These are phyloP conservation scores for Petrocephalus microphthalmus DNA, from an alignment of 2,113 vertebrate genomes.

Conservation along the genomic window DNA sequence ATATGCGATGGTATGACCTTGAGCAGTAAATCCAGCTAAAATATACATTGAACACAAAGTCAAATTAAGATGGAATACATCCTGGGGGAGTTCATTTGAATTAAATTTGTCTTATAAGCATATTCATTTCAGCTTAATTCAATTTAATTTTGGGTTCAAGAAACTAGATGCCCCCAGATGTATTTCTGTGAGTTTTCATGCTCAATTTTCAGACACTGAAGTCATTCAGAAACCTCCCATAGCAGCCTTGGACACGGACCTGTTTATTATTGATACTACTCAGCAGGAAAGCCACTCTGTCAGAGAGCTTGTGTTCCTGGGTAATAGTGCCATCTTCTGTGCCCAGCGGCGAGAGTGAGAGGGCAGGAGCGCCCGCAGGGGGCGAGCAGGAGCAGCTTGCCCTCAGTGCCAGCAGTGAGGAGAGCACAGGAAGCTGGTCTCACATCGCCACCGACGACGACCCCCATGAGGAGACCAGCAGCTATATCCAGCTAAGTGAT, in stretches of 20 bases:
- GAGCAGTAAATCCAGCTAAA: background rate
- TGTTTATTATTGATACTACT: background rate
- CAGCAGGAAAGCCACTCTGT: background rate
- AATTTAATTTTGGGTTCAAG: background rate
- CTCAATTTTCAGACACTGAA: too few relatives aligned
- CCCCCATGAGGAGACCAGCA: constrained; percentile 85
- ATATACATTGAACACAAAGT: background rate
- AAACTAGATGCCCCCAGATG: background rate
- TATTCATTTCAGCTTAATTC: background rate
- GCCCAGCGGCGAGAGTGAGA: constrained; percentile 59
- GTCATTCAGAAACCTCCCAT: background rate
- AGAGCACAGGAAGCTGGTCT: constrained; percentile 91
- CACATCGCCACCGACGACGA: constrained; percentile 86
- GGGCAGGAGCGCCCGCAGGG: constrained; percentile 55
- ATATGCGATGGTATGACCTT: constrained; percentile 2
- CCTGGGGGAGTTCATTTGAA: background rate
- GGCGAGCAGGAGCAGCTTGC: constrained; percentile 64
- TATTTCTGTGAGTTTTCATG: background rate
- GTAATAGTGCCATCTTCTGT: constrained; percentile 51
- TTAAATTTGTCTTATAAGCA: background rate
- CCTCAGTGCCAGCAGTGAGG: constrained; percentile 83
- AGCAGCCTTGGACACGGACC: background rate
- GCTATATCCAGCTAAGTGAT: constrained; percentile 91
- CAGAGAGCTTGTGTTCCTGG: background rate
- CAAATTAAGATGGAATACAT: background rate